phyloP scores from a whole-genome alignment of 2,113 vertebrate genomes.

The Gobius niger region DNA sequence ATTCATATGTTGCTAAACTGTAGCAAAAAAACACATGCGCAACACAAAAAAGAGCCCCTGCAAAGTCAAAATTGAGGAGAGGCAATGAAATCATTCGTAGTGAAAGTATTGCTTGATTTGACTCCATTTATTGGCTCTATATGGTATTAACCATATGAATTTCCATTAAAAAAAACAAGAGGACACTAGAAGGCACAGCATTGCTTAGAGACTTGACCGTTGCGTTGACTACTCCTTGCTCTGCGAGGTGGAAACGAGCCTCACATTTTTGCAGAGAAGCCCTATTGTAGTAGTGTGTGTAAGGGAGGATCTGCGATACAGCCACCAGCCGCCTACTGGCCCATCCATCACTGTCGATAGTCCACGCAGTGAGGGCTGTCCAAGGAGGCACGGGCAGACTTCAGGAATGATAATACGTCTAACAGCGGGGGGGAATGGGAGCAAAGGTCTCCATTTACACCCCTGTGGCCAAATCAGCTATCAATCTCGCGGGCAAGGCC shows the following conservation, averaged over 20 bases:
- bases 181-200: slow-evolving; percentile 3
- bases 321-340: slow-evolving; percentile 28
- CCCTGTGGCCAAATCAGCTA: slow-evolving; percentile 61
- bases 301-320: slow-evolving; percentile 46
- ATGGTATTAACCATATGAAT: not conserved
- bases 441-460: slow-evolving; percentile 66
- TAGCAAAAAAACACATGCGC: no score
- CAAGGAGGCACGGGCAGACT: slow-evolving; percentile 36
- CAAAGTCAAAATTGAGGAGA: no score
- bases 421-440: slow-evolving; percentile 36
- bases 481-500: slow-evolving; percentile 69
- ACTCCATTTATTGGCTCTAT: no score
- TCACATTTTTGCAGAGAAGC: slow-evolving; percentile 22
- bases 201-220: not conserved
- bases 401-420: slow-evolving; percentile 63
- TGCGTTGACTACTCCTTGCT: slow-evolving; percentile 19
- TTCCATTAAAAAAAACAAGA: not conserved
- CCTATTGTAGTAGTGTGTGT: slow-evolving; percentile 19
- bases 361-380: slow-evolving; percentile 40
- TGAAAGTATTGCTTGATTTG: no score
- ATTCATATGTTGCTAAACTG: no score
- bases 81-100: no score
- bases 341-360: slow-evolving; percentile 69
- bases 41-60: no score
- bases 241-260: slow-evolving; percentile 11